Evolutionary conservation across 2,113 vertebrate species (phyloP).

Genomic region (Tylochromis polylepis): DNA sequence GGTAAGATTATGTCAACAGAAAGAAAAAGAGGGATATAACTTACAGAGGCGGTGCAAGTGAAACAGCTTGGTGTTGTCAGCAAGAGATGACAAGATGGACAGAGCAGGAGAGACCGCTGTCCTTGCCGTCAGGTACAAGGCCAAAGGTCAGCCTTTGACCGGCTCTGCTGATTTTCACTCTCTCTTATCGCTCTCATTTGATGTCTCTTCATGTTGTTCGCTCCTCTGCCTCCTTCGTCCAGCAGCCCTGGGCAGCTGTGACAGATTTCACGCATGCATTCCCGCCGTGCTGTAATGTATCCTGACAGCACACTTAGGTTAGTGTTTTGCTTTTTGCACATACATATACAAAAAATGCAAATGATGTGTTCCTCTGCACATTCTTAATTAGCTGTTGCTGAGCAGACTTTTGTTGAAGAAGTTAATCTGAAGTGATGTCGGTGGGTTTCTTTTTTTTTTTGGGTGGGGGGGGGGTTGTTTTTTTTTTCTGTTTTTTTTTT

Average conservation of each 20-base stretch:
- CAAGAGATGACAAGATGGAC: constrained; percentile 13
- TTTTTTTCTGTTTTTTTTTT: not conserved
- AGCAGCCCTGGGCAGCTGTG: constrained; percentile 55
- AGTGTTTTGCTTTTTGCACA: constrained; percentile 33
- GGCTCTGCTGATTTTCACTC: constrained; percentile 14
- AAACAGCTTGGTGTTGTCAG: constrained; percentile 36
- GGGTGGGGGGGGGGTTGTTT: not conserved
- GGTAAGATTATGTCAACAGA: not conserved
- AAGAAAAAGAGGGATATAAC: not conserved
- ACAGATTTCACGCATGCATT: constrained; percentile 62
- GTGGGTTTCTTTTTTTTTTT: not conserved
- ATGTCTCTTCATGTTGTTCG: not conserved
- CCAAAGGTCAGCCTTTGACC: constrained; percentile 26
- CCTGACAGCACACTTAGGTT: constrained; percentile 60
- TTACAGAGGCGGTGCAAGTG: not conserved
- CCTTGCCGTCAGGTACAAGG: constrained; percentile 32
- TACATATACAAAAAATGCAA: constrained; percentile 31
- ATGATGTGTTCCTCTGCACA: constrained; percentile 14
- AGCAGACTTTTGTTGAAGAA: constrained; percentile 5
- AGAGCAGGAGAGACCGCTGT: constrained; percentile 3
- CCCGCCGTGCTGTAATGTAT: constrained; percentile 44
- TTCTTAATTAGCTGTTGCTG: constrained; percentile 21
- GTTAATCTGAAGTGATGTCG: constrained; percentile 11
- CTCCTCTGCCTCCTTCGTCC: constrained; percentile 21
- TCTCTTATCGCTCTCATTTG: not conserved